These are phyloP conservation scores for Hapalemur alaotrensis DNA, from an alignment of 2,797 vertebrate species.

Conservation along the genomic window DNA sequence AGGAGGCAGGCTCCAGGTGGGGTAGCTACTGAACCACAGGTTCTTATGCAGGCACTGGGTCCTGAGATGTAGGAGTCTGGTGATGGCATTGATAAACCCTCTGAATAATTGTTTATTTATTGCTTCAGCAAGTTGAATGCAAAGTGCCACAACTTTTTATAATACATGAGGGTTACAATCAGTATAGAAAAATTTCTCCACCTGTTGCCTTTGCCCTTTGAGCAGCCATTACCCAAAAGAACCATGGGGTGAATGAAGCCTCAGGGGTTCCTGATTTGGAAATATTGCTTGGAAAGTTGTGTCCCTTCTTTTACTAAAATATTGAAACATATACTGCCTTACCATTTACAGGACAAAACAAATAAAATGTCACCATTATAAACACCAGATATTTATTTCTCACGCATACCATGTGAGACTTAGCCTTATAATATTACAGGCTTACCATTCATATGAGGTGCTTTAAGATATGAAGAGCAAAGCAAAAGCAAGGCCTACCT, in stretches of 20 bases:
- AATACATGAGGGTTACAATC: not conserved
- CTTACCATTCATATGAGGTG: not conserved
- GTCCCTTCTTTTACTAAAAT: not conserved
- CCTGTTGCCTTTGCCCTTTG: not conserved
- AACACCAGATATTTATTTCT: not conserved
- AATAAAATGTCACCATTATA: not conserved
- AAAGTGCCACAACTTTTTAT: not conserved
- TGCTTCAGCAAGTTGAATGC: not conserved
- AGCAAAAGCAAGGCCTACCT: not conserved
- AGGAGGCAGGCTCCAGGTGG: not conserved
- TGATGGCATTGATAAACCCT: not conserved
- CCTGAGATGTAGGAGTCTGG: not conserved
- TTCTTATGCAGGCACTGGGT: not conserved
- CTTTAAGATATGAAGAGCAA: not conserved
- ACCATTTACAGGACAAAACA: not conserved
- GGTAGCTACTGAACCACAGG: not conserved
- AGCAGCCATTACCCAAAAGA: not conserved
- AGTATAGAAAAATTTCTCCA: not conserved
- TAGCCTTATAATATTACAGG: not conserved
- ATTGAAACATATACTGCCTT: not conserved
- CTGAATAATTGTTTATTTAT: not conserved
- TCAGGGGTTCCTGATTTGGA: not conserved
- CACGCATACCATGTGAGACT: not conserved
- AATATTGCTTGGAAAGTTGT: not conserved
- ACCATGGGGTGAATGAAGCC: not conserved